phyloP scores from a whole-genome alignment of 2,888 invertebrate species.

The Pollenia griseotomentosa region DNA sequence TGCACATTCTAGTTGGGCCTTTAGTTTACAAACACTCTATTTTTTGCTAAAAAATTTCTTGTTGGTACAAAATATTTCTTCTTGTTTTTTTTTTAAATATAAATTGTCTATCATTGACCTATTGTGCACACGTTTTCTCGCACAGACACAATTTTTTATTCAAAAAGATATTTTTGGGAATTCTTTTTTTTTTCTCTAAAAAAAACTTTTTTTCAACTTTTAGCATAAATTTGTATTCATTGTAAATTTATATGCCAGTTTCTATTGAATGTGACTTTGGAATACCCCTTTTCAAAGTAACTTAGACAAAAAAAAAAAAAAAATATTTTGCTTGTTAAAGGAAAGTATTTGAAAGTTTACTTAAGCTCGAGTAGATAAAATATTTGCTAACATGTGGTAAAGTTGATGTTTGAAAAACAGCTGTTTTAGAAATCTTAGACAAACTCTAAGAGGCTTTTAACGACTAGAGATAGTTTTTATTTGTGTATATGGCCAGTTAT shows the following conservation, averaged over 20 bases:
- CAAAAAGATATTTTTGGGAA: conserved; percentile 39
- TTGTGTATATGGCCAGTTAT: not conserved
- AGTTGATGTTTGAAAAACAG: conserved; percentile 41
- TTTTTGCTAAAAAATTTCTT: too few relatives aligned
- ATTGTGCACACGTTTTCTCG: conserved; percentile 1
- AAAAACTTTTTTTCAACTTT: conserved; percentile 33
- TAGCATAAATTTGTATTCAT: conserved; percentile 52
- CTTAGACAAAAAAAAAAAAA: not conserved
- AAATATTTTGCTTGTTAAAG: not conserved
- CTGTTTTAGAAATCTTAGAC: conserved; percentile 15
- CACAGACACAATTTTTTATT: conserved; percentile 37
- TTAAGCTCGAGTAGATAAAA: conserved; percentile 30
- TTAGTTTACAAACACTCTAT: too few relatives aligned
- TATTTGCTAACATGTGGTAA: conserved; percentile 30
- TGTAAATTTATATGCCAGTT: conserved; percentile 53
- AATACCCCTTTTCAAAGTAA: not conserved
- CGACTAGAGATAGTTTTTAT: not conserved
- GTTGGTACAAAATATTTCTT: too few relatives aligned
- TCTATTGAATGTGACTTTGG: conserved; percentile 42
- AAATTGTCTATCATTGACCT: not conserved
- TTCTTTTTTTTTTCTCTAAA: conserved; percentile 21
- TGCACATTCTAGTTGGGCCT: too few relatives aligned
- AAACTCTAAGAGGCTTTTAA: not conserved
- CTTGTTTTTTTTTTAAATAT: too few relatives aligned
- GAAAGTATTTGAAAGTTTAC: conserved; percentile 45